Base-by-base conservation (phyloP, 2,797 vertebrate genomes). In the Brotula barbata region DNA sequence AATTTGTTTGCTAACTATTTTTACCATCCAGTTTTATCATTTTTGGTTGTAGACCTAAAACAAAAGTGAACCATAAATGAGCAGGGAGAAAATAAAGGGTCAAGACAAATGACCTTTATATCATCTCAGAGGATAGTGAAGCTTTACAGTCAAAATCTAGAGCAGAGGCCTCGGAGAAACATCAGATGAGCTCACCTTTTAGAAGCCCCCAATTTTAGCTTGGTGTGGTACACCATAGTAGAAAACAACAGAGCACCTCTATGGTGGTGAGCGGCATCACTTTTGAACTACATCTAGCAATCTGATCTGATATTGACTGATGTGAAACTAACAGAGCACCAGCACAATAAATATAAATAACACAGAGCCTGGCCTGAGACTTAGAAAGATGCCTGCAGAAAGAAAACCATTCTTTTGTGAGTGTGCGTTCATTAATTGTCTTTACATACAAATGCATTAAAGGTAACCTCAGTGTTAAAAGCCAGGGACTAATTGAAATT, bases 141-240 rank as follows among this genome's bases (percentile, higher is more conserved):
- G 39, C 20, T 65, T 45, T 11, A 3, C 51, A 64, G 75, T 17
- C 51, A 71, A 34, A 63, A 34, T 62, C 41, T 25, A 37, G 40
- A 47, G 49, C 59, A 36, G 37, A 67, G 22, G 34, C 36, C 41
- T 51, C 37, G 28, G 48, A 70, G 55, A 61, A 68, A 50, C 48
- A 45, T 44, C 45, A 51, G 42, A 58, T 55, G 50, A 45, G n/a
- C 46, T 60, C 62, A 75, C 63, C 79, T 77, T 41, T 76, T 33
- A 57, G 49, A 51, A 74, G 58, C 47, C 57, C 55, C 65, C 62
- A 63, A 50, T 74, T 80, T 71, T 36, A 71, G 48, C 63, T 69
- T 50, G 39, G 40, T 55, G n/a, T 33, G 48, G 49, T 61, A 37
- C 23, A 43, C 50, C 47, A 57, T 22, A 8, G 19, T 7, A 17